Base-by-base conservation (phyloP, 1,140 invertebrate genomes). In the Olivierus martensii region DNA sequence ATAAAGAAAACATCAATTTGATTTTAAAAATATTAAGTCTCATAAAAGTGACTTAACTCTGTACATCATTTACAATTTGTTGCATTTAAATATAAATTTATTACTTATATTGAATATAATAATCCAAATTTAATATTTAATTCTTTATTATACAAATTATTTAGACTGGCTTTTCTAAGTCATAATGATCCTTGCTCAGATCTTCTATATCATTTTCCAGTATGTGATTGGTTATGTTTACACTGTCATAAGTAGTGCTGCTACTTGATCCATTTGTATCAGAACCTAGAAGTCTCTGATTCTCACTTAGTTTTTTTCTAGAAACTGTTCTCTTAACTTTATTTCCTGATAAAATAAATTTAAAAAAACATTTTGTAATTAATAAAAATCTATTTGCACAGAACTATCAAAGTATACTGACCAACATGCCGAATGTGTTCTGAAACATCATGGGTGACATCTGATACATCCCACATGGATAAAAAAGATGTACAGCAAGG, bases 401-500 rank as follows among this genome's bases (percentile, higher is more conserved):
- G 14, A 4, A 14, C 18, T 4, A 2, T 2, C 7, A 35, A 5
- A 2, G 3, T 3, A 38, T 19, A 46, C 66, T 59, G 47, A 68
- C 71, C 65, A 28, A 94, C 84, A 51, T 91, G 85, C 10, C 84
- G 82, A 48, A 94, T 77, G 67, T 96, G 90, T 64, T 96, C 89
- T 49, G 84, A 80, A 36, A 96, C 82, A 67, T 96, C 90, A 55
- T 82, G 79, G 44, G 83, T 83, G 19, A 96, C 87, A 70, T 96
- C 92, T 0, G 87, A 89, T 7, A 96, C 79, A 68, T 96, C 90
- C 81, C 87, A 90, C 86, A 95, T 94, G 14, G 85, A 82, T 52
- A 76, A 69, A 54, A 75, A 79, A 9, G 80, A 79, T 42, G 75
- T 71, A 67, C 77, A 80, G 66, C 76, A 77, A 5, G 74, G 70